Base-by-base conservation (phyloP, 1,140 invertebrate genomes). In the Drosophila chauvacae region DNA sequence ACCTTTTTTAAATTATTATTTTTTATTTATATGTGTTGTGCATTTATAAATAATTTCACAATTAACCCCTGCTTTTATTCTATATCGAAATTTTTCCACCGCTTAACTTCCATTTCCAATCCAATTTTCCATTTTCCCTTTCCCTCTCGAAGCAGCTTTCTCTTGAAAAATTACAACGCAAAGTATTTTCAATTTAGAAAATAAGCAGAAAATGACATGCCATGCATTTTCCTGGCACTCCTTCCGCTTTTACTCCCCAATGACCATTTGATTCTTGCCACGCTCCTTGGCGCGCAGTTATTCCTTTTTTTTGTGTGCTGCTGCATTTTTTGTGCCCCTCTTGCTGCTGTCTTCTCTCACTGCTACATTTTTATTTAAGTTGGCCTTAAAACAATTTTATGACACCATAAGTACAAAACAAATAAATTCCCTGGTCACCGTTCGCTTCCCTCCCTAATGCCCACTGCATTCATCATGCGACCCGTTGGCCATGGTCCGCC, bases 381-480 rank as follows among this genome's bases (percentile, higher is more conserved):
- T 88, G 72, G 84, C 85, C 84, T 84, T 88, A 90, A 88, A 88
- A 88, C 80, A 88, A 90, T 88, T 88, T 88, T 88, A 88, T 88
- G 84, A 90, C 85, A 88, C 80, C 80, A 80, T 90, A 88, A 88
- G 84, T 90, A 88, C 85, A 90, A 88, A 90, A 88, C 77, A 88
- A 88, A 88, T 88, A 88, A 88, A 88, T 88, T 88, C 80, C 42
- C 62, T 80, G 71, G 81, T 48, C 66, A 76, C 42, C n/a, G 70
- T 65, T 37, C 68, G 81, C 77, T 68, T 28, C 18, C 61, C 48
- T 72, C 68, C 58, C 83, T 83, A 87, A 87, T 87, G 84, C 77
- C 71, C 76, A 83, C 83, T 83, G 80, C 84, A 87, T 87, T 87
- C 84, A 88, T 87, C 83, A 87, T 87, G 53, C 83, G 83, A 81